Evolutionary conservation across 2,888 invertebrate species (phyloP), one percentile per base, ranked within the genome.

Genomic region (Falcaria lacertinaria): DNA sequence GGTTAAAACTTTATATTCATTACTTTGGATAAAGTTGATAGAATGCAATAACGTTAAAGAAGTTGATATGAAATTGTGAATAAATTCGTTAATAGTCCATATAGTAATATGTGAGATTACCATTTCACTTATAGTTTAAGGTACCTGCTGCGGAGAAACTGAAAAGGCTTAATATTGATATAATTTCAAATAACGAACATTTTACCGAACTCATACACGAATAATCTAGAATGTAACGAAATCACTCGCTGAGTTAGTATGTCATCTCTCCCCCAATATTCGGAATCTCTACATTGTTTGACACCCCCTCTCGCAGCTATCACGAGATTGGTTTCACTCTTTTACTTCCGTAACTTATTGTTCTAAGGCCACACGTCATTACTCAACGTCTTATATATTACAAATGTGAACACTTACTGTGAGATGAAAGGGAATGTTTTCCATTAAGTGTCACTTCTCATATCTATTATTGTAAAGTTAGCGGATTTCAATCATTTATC

Each of bases 291-390:
- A 70, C 55, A 70, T 81, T 77, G 74, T 79, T 64, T 61, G 64
- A 64, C 67, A 54, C 63, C 66, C 67, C 68, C 69, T 69, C 65
- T 53, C 52, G 44, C 44, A 54, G 68, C 75, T 74, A 68, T 77
- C 66, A 69, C 64, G 74, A 80, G 80, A 86, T 86, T 84, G 80
- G 80, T 83, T 83, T 75, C 72, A 77, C 78, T 78, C 77, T 81
- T 84, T 78, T 68, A 69, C 75, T 62, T 66, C 52, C 72, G 68
- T 69, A 80, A 81, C 78, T 86, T 88, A 85, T 86, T 85, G 86
- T 86, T 84, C 76, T 80, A 70, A 66, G 76, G 71, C 66, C 80
- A 78, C 71, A 74, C 64, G 65, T 80, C 83, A 83, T 88, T 84
- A 82, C 75, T 85, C 85, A 83, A 72, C 50, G 80, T 79, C 79